These are phyloP conservation scores for Clarias fuscus DNA, from an alignment of 2,797 vertebrate genomes.

Conservation along the genomic window DNA sequence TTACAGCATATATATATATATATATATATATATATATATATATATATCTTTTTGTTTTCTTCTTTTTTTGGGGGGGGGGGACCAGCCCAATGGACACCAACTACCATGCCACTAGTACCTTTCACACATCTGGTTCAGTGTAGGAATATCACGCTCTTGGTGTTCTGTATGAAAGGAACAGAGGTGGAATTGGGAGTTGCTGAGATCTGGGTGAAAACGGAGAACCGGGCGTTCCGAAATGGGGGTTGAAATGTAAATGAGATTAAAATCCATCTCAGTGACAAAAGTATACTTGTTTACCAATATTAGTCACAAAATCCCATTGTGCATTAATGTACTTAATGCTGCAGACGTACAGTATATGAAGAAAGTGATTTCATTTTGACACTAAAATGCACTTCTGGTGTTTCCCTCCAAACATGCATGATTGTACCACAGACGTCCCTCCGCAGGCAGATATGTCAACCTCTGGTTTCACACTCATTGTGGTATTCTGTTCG, in stretches of 20 bases:
- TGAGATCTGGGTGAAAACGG: too few species aligned
- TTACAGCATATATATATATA: neutral
- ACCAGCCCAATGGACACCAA: neutral
- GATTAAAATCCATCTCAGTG: neutral
- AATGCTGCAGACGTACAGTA: neutral
- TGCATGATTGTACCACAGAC: neutral
- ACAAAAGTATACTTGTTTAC: neutral
- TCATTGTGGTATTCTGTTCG: slow-evolving; percentile 9
- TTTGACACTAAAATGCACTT: neutral
- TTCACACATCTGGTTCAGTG: too few species aligned
- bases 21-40: too few species aligned
- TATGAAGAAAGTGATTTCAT: slow-evolving; percentile 3
- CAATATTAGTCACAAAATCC: neutral
- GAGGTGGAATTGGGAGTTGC: too few species aligned
- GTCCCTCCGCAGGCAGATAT: neutral
- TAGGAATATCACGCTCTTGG: too few species aligned
- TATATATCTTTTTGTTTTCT: too few species aligned
- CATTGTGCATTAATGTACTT: neutral
- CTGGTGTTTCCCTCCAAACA: neutral
- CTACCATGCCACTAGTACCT: neutral
- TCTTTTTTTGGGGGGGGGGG: neutral
- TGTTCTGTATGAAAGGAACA: too few species aligned
- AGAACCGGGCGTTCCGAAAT: too few species aligned
- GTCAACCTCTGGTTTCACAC: neutral
- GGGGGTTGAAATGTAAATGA: neutral